Evolutionary conservation across 2,797 vertebrate genomes (phyloP).

Genomic region (Amblyopsis hoosieri): DNA sequence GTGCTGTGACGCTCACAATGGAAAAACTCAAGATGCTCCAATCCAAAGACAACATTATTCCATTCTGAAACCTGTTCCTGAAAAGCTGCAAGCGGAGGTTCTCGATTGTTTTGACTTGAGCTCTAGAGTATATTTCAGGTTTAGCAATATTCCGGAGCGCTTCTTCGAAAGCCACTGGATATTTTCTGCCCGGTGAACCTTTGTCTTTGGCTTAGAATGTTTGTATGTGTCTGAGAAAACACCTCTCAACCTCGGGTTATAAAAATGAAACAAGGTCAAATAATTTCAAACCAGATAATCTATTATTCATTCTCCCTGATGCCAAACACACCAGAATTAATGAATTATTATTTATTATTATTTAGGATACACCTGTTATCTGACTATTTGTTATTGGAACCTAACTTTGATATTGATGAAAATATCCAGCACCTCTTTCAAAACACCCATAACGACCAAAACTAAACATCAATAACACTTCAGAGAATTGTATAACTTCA

Average conservation of each 20-base stretch:
- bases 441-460: not conserved
- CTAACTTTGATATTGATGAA: not conserved
- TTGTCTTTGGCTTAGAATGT: slow-evolving; percentile 11
- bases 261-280: not conserved
- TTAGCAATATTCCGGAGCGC: slow-evolving; percentile 16
- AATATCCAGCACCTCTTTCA: not conserved
- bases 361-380: not conserved
- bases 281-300: not conserved
- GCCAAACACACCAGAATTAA: slow-evolving; percentile 6
- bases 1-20: slow-evolving; percentile 35
- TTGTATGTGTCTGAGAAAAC: slow-evolving; percentile 5
- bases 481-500: not conserved
- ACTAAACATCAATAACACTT: not conserved
- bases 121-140: slow-evolving; percentile 21
- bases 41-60: slow-evolving; percentile 44
- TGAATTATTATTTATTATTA: not conserved
- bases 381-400: not conserved
- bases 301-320: not conserved
- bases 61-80: slow-evolving; percentile 35
- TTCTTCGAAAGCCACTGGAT: slow-evolving; percentile 26
- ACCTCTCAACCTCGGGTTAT: not conserved
- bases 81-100: slow-evolving; percentile 29
- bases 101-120: slow-evolving; percentile 31
- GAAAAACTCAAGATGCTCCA: slow-evolving; percentile 38
- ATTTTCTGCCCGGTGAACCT: slow-evolving; percentile 7